Percentiles rank a stretch among this genome's conserved stretches.
These are phyloP conservation scores for Galerucella nymphaeae DNA, from an alignment of 2,888 invertebrate genomes.

Conservation along the genomic window DNA sequence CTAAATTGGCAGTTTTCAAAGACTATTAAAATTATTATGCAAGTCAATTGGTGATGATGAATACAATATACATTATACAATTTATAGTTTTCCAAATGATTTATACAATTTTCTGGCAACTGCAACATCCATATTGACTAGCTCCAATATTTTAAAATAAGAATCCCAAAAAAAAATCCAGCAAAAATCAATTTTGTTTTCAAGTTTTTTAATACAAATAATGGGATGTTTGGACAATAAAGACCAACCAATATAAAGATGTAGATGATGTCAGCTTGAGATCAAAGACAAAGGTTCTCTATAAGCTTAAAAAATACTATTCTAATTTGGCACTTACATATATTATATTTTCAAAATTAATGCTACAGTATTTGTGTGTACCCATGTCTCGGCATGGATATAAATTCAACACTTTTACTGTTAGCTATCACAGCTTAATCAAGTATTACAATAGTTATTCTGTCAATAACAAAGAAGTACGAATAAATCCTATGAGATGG, in stretches of 20 bases:
- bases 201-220: too few species aligned
- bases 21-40: neutral
- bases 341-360: neutral
- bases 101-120: neutral
- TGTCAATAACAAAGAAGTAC: too few species aligned
- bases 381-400: neutral
- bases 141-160: neutral
- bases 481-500: too few species aligned
- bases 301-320: neutral
- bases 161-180: neutral
- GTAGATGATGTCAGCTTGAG: neutral
- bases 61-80: neutral
- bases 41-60: neutral
- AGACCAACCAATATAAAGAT: neutral
- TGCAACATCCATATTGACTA: neutral
- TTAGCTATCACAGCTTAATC: neutral
- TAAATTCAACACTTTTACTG: neutral
- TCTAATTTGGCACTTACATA: slow-evolving; percentile 3
- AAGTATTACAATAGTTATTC: too few species aligned
- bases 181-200: neutral
- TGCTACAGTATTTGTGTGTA: neutral
- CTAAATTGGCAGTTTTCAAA: neutral
- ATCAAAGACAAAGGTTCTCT: neutral
- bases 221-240: neutral
- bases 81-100: neutral